Percentiles rank a stretch among this genome's conserved stretches.
phyloP scores from a whole-genome alignment of 2,797 vertebrate genomes.

The Cuniculus paca region DNA sequence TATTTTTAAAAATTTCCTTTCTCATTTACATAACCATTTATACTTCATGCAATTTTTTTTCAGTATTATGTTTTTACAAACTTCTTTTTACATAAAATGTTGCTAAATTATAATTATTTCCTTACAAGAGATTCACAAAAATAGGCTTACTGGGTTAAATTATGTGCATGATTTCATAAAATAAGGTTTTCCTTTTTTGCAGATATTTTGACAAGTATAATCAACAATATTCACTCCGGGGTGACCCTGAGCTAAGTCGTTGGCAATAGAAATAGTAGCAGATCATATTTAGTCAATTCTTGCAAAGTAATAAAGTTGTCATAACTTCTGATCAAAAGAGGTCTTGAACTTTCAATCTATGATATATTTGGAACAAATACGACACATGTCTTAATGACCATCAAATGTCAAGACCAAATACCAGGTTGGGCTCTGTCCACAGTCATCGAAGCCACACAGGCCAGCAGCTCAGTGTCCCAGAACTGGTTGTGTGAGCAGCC shows the following conservation, averaged over 20 bases:
- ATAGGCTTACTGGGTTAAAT: background rate
- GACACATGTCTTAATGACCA: slow-evolving; percentile 22
- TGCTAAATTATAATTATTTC: background rate
- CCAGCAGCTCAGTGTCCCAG: background rate
- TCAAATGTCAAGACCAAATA: slow-evolving; percentile 25
- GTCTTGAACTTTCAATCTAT: background rate
- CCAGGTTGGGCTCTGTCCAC: background rate
- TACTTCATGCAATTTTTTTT: background rate
- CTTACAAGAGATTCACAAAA: background rate
- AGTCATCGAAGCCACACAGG: slow-evolving; percentile 31
- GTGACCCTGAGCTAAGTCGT: background rate
- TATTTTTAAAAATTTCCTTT: background rate
- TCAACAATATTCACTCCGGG: background rate
- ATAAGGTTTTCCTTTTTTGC: background rate
- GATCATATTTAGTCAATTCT: slow-evolving; percentile 49
- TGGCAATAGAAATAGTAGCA: slow-evolving; percentile 19
- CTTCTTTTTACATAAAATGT: background rate
- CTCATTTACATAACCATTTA: slow-evolving; percentile 3
- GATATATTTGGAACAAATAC: slow-evolving; percentile 50
- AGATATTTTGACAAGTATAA: slow-evolving; percentile 22
- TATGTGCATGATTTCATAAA: slow-evolving; percentile 2
- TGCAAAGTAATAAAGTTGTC: slow-evolving; percentile 55
- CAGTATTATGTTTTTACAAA: background rate
- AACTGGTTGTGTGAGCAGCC: background rate
- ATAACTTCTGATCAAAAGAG: background rate